Evolutionary conservation across 2,113 vertebrate genomes (phyloP), one percentile per base, ranked within the genome.

Genomic region (Microcebus ravelobensis): DNA sequence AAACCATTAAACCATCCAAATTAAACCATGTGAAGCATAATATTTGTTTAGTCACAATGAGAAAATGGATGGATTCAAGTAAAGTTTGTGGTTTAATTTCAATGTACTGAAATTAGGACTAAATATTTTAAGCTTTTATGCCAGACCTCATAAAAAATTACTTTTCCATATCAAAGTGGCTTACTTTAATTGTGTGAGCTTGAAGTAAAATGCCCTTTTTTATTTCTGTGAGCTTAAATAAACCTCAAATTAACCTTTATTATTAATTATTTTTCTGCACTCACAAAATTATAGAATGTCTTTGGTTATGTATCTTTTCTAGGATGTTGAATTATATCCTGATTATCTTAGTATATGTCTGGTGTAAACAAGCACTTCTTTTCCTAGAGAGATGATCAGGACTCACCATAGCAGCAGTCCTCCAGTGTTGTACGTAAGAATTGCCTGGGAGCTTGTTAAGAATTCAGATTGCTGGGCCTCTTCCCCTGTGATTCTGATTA

Each of bases 191-290:
- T 63, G 23, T 93, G 29, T 93, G 29, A 91, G 29, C 34, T 67
- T 39, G n/a, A 90, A 91, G 61, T 79, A 92, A 67, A 96, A 96
- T 91, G 50, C 34, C 50, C n/a, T 93, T 55, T 10, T n/a, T 93
- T 93, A 63, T 74, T 42, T 84, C 34, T 82, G 3, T 50, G 52
- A 70, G 39, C 23, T 45, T 81, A 92, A 87, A 52, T 93, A 90
- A 90, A 90, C 86, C 80, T 95, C 68, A 84, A 57, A 71, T 87
- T 94, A 93, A 86, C 52, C 42, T 87, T 65, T 83, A 77, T 87
- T 96, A 57, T 85, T 55, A 29, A 63, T 92, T 63, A 68, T 93
- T 95, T 95, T 85, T 90, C 50, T 83, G 25, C 94, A 18, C 36
- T 82, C 50, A 42, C 34, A 65, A 81, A 70, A 82, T 84, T 63